Conservation (phyloP, 2,888 invertebrate genomes). For the Epinotia brunnichana region DNA sequence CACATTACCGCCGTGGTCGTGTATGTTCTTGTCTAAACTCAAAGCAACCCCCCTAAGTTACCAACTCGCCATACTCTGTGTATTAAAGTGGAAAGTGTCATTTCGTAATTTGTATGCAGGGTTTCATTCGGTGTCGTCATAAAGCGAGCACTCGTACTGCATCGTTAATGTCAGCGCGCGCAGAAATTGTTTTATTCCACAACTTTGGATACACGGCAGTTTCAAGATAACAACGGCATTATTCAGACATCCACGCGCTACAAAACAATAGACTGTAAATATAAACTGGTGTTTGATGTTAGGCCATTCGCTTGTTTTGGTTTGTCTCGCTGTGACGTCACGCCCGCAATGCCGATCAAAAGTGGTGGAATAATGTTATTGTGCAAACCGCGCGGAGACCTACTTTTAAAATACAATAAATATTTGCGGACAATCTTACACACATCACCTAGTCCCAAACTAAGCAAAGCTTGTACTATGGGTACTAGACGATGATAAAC, state of each 20-base stretch:
- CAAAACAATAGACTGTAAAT: conserved; percentile 35
- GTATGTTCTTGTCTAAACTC: conserved; percentile 4
- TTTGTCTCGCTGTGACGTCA: conserved; percentile 26
- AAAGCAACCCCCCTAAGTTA: conserved; percentile 19
- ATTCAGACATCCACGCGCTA: conserved; percentile 22
- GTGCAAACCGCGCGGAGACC: background rate
- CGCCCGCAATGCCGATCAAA: conserved; percentile 14
- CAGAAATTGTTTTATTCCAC: conserved; percentile 64
- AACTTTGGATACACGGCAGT: conserved; percentile 50
- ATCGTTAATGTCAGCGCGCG: conserved; percentile 63
- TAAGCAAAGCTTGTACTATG: too few relatives aligned
- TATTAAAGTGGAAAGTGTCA: conserved; percentile 70
- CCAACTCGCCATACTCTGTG: conserved; percentile 56
- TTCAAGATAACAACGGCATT: conserved; percentile 38
- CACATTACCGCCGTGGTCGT: background rate
- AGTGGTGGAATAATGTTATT: conserved; percentile 18
- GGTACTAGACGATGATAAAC: too few relatives aligned
- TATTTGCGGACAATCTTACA: too few relatives aligned
- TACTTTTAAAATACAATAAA: too few relatives aligned
- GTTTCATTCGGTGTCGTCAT: conserved; percentile 63
- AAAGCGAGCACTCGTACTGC: conserved; percentile 68
- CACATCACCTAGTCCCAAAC: too few relatives aligned
- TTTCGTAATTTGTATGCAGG: conserved; percentile 72
- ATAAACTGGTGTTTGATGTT: conserved; percentile 24
- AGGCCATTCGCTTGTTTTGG: conserved; percentile 14